Evolutionary conservation across 2,797 vertebrate genomes (phyloP), one percentile per base, ranked within the genome.

Genomic region (Amphiprion clarkii): DNA sequence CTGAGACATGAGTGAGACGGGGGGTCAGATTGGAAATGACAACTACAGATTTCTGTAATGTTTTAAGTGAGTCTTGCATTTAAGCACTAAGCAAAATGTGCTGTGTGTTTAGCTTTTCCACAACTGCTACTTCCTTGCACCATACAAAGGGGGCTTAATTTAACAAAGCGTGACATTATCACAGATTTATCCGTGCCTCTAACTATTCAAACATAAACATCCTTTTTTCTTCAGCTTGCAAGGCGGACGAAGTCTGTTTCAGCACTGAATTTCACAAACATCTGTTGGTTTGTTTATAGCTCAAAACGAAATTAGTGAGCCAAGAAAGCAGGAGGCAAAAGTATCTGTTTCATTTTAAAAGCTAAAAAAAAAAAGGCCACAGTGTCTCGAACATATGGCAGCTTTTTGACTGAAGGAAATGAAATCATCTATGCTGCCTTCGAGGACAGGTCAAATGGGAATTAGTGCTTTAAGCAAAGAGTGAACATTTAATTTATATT

Each of bases 371-470:
- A 58, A 54, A 74, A 55, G 5, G 29, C 9, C 44, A 7, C 51
- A 59, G 23, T 39, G 33, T 57, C 44, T 70, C 9, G 0, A 76
- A 73, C 84, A 83, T 79, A 74, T 74, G 68, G 59, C 19, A 56
- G 72, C 60, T 59, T 58, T 61, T 68, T 40, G 3, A 67, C 14
- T 69, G 3, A 31, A 67, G 59, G 14, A 65, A 79, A 52, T 60
- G 1, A 59, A 73, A 77, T 68, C 53, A 83, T 81, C 53, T 69
- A 33, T 44, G 5, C 21, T 7, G 59, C 68, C 25, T 51, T 19
- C 14, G 75, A 84, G 74, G 70, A 81, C 62, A 64, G 77, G 75
- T 82, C 68, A 65, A 87, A 80, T 66, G 84, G 78, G 87, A 89
- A 82, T 87, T 73, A 75, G 49, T 1, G 64, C 84, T 71, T 49